Evolutionary conservation across 2,888 invertebrate species (phyloP), one percentile per base, ranked within the genome.

Genomic region (Terebella lapidaria): DNA sequence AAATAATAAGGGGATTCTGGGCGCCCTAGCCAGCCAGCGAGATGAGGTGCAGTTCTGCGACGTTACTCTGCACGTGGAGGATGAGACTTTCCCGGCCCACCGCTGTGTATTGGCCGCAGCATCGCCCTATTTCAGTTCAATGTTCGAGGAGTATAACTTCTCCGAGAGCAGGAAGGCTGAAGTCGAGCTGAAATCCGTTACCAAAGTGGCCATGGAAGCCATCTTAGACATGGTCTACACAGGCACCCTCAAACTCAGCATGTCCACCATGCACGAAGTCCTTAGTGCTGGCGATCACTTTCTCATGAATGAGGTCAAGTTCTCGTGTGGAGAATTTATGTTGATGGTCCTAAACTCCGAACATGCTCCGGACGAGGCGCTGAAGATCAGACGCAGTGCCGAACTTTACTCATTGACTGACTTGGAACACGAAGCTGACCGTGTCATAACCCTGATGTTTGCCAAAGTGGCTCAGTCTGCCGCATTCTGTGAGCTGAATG

Each of bases 161-260:
- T 47, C 61, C n/a, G 64, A 64, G 26, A 62, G 64, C 30, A 10
- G 51, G 18, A 58, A 56, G 26, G 49, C 59, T 46, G 59, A 62
- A 27, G 56, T 64, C 3, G 57, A 58, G 30, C 54, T 64, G 28
- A 57, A 64, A 26, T 59, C 60, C 25, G 52, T 64, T 10, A 30
- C 45, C 27, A 46, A 60, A n/a, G 52, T 54, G 5, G 64, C 61
- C 4, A 54, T 64, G n/a, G 35, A 53, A 24, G 28, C 27, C 24
- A 64, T 64, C 28, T 53, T 64, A n/a, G 61, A 64, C 18, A 52
- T 59, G 52, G 54, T 64, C 15, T 64, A 64, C 49, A 59, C 56
- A 1, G 62, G 60, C 22, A 35, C 15, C 2, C 53, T 65, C 2
- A 57, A 54, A 27, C 52, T 65, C n/a, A 51, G 58, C 46, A 46